Percentiles rank a stretch among this genome's conserved stretches.
These are phyloP conservation scores for Drosophila paramelanica DNA, from an alignment of 2,888 invertebrate species.

Conservation along the genomic window DNA sequence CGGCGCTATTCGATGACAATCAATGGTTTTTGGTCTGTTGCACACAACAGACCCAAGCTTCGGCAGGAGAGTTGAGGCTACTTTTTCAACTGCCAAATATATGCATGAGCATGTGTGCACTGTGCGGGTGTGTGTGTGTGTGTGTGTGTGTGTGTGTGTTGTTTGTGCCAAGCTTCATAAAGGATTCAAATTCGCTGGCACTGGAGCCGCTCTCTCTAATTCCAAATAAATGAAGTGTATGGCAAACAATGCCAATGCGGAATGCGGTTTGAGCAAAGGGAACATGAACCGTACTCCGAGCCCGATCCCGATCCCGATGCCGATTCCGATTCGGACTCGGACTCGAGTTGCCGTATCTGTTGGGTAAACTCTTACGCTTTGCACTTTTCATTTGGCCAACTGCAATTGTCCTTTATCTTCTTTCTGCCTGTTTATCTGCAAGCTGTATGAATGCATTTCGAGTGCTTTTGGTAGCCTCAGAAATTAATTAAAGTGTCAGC, in stretches of 20 bases:
- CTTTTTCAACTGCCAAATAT: constrained; percentile 50
- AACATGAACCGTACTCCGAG: constrained; percentile 3
- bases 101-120: constrained; percentile 71
- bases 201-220: constrained; percentile 70
- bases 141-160: constrained; percentile 42
- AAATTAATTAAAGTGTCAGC: constrained; percentile 67
- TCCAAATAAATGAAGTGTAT: constrained; percentile 82
- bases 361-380: constrained; percentile 47
- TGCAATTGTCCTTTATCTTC: constrained; percentile 53
- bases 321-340: constrained; percentile 17
- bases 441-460: constrained; percentile 50
- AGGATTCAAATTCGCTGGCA: constrained; percentile 82
- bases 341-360: constrained; percentile 3
- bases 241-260: constrained; percentile 76
- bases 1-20: constrained; percentile 82
- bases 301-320: background rate
- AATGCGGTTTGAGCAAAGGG: constrained; percentile 23
- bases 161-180: constrained; percentile 81
- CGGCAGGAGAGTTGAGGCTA: constrained; percentile 35
- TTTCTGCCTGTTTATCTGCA: background rate
- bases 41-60: constrained; percentile 46
- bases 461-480: constrained; percentile 46
- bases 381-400: constrained; percentile 63
- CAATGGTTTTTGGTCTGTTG: constrained; percentile 84
- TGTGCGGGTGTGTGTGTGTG: constrained; percentile 24